phyloP scores from a whole-genome alignment of 1,140 invertebrate species.

The Hyposmocoma kahamanoa region DNA sequence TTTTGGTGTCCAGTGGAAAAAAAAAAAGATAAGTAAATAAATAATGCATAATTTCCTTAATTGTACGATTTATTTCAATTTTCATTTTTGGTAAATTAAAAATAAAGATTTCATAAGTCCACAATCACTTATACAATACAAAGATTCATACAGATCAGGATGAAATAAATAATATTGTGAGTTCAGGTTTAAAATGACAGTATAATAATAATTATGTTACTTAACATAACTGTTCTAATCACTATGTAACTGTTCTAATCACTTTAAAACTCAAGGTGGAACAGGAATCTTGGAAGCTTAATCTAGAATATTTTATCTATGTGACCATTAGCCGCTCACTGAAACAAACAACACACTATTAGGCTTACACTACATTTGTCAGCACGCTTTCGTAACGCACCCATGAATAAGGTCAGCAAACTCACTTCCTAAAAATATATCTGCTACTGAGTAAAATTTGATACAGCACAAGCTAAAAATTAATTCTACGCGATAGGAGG shows the following conservation, averaged over 20 bases:
- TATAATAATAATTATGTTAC: constrained; percentile 37
- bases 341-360: constrained; percentile 29
- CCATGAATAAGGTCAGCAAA: too few relatives aligned
- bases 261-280: constrained; percentile 63
- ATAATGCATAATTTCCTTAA: constrained; percentile 55
- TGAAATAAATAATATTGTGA: constrained; percentile 70
- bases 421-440: too few relatives aligned
- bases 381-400: too few relatives aligned
- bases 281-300: constrained; percentile 67
- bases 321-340: constrained; percentile 43
- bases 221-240: constrained; percentile 65
- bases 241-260: constrained; percentile 66
- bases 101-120: constrained; percentile 65
- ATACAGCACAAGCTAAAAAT: too few relatives aligned
- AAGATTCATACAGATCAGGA: constrained; percentile 69
- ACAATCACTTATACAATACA: constrained; percentile 65
- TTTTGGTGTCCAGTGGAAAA: too few relatives aligned
- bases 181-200: constrained; percentile 54
- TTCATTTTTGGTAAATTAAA: constrained; percentile 72
- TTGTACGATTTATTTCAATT: constrained; percentile 63
- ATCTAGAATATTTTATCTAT: constrained; percentile 59
- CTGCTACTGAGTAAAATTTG: too few relatives aligned
- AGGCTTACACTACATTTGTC: neutral
- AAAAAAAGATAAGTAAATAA: too few relatives aligned
- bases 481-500: too few relatives aligned